These are phyloP conservation scores for Cantharis rufa DNA, from an alignment of 2,888 invertebrate genomes.

Conservation along the genomic window DNA sequence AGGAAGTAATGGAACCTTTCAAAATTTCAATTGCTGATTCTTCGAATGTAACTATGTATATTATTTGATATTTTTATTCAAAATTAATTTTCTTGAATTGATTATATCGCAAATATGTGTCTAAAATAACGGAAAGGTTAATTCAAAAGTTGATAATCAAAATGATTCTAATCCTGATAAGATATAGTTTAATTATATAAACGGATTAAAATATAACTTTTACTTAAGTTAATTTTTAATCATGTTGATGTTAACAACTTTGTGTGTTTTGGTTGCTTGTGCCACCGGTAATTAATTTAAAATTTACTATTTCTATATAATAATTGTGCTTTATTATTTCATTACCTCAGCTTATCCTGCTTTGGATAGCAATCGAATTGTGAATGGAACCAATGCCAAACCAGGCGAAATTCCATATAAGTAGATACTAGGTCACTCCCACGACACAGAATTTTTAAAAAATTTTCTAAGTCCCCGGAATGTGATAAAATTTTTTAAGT, in stretches of 20 bases:
- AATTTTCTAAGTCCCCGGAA: no score
- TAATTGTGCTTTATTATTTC: neutral
- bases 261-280: neutral
- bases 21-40: no score
- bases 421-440: no score
- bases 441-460: no score
- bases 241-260: neutral
- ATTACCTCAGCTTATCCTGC: constrained; percentile 13
- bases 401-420: constrained; percentile 35
- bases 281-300: neutral
- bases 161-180: neutral
- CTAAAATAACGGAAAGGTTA: no score
- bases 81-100: neutral
- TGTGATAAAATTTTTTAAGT: no score
- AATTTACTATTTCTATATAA: neutral
- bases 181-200: neutral
- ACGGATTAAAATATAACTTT: neutral
- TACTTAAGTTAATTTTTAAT: neutral
- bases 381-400: constrained; percentile 33
- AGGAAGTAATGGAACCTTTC: no score
- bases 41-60: no score
- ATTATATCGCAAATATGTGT: neutral
- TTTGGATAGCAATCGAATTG: constrained; percentile 19
- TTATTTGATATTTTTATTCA: no score
- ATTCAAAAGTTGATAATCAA: neutral